phyloP scores from a whole-genome alignment of 2,113 vertebrate species.

The Pungitius pungitius region DNA sequence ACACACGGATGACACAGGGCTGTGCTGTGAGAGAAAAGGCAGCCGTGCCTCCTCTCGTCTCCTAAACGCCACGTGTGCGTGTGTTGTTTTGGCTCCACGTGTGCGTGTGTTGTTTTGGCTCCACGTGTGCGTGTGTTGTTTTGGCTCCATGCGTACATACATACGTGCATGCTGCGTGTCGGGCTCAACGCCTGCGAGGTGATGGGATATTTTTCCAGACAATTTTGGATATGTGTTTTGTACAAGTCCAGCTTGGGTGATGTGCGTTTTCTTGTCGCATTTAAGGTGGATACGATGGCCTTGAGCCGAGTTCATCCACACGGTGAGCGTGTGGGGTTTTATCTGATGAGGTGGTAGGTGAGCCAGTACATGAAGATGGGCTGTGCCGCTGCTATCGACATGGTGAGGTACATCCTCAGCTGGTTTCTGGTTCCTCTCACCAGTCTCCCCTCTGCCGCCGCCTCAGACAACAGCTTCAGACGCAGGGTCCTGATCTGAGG shows the following conservation, averaged over 20 bases:
- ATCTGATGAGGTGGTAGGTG: slow-evolving; percentile 91
- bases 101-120: no score
- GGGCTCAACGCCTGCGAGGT: slow-evolving; percentile 10
- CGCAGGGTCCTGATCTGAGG: slow-evolving; percentile 87
- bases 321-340: slow-evolving; percentile 50
- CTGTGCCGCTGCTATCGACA: slow-evolving; percentile 89
- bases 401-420: slow-evolving; percentile 93
- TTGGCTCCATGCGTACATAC: slow-evolving; percentile 22
- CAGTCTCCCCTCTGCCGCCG: slow-evolving; percentile 85
- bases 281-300: slow-evolving; percentile 14
- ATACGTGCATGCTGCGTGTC: slow-evolving; percentile 5
- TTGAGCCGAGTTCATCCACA: slow-evolving; percentile 30
- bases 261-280: not conserved
- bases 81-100: no score
- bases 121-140: slow-evolving; percentile 20
- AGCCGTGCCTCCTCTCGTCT: slow-evolving; percentile 22
- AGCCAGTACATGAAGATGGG: slow-evolving; percentile 95
- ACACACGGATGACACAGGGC: slow-evolving; percentile 38
- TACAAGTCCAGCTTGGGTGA: slow-evolving; percentile 33
- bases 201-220: slow-evolving; percentile 10
- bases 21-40: slow-evolving; percentile 52
- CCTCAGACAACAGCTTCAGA: slow-evolving; percentile 89
- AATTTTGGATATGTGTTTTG: not conserved
- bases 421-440: slow-evolving; percentile 88
- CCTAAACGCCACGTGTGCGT: slow-evolving; percentile 2